A percentile compares a stretch with the other conserved stretches of the same genome.
These are phyloP conservation scores for Alces alces DNA, from an alignment of 2,113 vertebrate genomes.

Conservation along the genomic window DNA sequence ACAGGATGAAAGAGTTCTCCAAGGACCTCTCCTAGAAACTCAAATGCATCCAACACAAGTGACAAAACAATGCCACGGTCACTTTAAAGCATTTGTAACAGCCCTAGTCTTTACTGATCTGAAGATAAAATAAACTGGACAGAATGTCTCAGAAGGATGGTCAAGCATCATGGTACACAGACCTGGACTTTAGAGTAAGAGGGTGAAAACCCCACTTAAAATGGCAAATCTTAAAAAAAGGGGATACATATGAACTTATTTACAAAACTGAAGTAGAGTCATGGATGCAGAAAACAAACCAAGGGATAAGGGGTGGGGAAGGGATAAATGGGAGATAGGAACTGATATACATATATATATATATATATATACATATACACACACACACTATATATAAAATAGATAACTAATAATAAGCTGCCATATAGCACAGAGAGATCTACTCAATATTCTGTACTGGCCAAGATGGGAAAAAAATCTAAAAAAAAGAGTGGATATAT, in stretches of 20 bases:
- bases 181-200: background rate
- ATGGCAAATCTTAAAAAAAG: background rate
- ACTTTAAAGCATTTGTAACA: background rate
- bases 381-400: background rate
- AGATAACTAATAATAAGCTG: background rate
- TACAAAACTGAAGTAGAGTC: background rate
- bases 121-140: constrained; percentile 40
- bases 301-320: background rate
- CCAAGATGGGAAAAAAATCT: background rate
- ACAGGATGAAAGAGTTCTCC: background rate
- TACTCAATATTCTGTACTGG: background rate
- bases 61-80: background rate
- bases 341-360: background rate
- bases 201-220: background rate
- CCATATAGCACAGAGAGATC: background rate
- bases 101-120: background rate
- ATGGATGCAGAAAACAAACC: background rate
- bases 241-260: background rate
- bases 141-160: background rate
- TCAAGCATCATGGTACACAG: background rate
- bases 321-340: background rate
- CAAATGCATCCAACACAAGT: background rate
- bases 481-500: background rate
- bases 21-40: background rate
- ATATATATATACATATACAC: too few relatives aligned